These are phyloP conservation scores for Myrmecobius fasciatus DNA, from an alignment of 2,113 vertebrate species.

Conservation along the genomic window DNA sequence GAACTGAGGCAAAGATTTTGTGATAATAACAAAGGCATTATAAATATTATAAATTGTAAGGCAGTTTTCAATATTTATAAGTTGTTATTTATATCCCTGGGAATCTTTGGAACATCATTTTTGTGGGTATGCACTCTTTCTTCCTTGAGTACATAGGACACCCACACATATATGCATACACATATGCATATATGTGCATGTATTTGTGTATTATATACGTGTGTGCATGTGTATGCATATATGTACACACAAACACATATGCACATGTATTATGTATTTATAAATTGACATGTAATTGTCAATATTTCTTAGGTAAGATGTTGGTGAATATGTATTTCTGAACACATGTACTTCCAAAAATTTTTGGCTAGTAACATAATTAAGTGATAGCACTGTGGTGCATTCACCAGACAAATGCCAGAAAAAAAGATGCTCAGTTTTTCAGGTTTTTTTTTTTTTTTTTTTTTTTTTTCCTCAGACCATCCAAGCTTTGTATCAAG, in stretches of 20 bases:
- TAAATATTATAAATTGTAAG: background rate
- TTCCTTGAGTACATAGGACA: background rate
- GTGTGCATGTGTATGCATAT: too few species aligned
- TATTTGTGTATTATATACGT: too few species aligned
- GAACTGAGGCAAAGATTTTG: background rate
- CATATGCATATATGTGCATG: too few species aligned
- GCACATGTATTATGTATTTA: background rate
- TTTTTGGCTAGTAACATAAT: constrained; percentile 16
- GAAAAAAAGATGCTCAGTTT: background rate
- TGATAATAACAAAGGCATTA: background rate
- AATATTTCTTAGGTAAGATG: background rate
- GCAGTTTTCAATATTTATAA: background rate
- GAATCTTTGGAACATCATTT: background rate
- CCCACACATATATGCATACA: too few species aligned
- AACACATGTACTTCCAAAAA: background rate
- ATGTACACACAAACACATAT: accelerated
- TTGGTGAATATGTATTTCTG: background rate
- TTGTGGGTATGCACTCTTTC: background rate
- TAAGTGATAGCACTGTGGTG: constrained; percentile 5
- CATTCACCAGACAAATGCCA: background rate
- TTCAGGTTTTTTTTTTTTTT: too few species aligned
- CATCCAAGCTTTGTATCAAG: background rate
- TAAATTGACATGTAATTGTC: background rate
- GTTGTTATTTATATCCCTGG: background rate
- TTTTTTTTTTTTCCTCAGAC: background rate